Evolutionary conservation across 2,888 invertebrate species (phyloP).

Genomic region (Rhamphomyia laevipes): DNA sequence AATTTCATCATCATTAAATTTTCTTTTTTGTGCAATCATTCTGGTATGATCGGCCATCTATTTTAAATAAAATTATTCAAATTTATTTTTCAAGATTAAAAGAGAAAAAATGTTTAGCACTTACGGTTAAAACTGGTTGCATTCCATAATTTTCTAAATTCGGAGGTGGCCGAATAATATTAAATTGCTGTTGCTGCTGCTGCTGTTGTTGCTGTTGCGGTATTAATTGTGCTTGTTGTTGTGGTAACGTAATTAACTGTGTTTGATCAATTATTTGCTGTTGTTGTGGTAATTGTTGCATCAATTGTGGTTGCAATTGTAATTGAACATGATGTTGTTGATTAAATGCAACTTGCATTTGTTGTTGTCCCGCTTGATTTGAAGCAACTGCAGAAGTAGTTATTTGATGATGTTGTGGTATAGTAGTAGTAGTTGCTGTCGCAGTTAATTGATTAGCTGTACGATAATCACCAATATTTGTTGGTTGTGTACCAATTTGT

Average conservation of each 20-base stretch:
- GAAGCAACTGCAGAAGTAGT: no score
- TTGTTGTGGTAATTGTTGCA: constrained; percentile 11
- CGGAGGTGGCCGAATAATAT: no score
- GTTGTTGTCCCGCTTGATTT: no score
- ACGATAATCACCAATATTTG: no score
- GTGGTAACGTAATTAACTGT: constrained; percentile 8
- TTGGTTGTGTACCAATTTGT: no score
- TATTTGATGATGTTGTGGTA: no score
- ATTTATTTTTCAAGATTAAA: neutral
- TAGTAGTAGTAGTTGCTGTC: neutral
- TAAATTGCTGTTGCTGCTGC: constrained; percentile 6
- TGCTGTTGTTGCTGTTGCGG: constrained; percentile 8
- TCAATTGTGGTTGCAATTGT: constrained; percentile 13
- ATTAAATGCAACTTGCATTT: neutral
- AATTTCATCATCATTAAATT: constrained; percentile 13
- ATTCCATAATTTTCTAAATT: no score
- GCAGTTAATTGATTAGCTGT: neutral
- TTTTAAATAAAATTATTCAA: neutral
- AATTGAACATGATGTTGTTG: constrained; percentile 10
- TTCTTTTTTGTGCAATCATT: constrained; percentile 11
- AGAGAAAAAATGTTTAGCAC: neutral
- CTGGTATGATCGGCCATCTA: neutral
- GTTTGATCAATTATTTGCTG: constrained; percentile 9
- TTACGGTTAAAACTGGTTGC: no score
- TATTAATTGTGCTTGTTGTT: constrained; percentile 10